Percentiles rank a stretch among this genome's conserved stretches.
Evolutionary conservation across 2,888 invertebrate species (phyloP).

Genomic region (Gisinianus flammeolus): DNA sequence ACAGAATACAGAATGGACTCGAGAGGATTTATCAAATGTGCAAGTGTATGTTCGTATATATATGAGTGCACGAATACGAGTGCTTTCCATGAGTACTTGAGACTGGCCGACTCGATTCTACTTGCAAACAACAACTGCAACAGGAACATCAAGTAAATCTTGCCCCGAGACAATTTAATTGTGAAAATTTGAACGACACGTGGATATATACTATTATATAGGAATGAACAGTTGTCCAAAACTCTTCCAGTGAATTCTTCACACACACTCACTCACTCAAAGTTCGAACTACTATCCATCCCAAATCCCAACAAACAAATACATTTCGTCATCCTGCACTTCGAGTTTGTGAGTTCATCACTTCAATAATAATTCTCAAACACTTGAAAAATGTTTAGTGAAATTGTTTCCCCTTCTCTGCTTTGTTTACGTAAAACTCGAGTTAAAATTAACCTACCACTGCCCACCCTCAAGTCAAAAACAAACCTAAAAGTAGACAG

Average conservation of each 20-base stretch:
- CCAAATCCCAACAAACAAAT: neutral
- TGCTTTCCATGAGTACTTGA: neutral
- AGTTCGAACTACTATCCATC: neutral
- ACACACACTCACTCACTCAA: neutral
- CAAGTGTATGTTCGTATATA: neutral
- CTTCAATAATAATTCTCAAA: neutral
- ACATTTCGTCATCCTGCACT: too few relatives aligned
- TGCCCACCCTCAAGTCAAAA: neutral
- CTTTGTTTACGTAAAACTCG: neutral
- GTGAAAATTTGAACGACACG: constrained; percentile 33
- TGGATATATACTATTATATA: too few relatives aligned
- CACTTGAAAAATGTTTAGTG: neutral
- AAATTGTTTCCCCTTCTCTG: neutral
- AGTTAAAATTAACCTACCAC: neutral
- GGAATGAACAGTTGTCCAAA: neutral
- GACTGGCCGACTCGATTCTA: neutral
- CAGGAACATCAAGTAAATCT: constrained; percentile 22
- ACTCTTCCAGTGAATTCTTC: neutral
- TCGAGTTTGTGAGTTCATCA: neutral
- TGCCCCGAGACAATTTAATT: constrained; percentile 30
- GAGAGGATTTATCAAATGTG: neutral
- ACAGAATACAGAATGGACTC: neutral
- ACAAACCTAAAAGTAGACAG: too few relatives aligned
- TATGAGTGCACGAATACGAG: neutral
- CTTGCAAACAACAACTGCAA: neutral